Percentiles rank a stretch among this genome's conserved stretches.
These are phyloP conservation scores for Apamea epomidion DNA, from an alignment of 2,888 invertebrate species.

Conservation along the genomic window DNA sequence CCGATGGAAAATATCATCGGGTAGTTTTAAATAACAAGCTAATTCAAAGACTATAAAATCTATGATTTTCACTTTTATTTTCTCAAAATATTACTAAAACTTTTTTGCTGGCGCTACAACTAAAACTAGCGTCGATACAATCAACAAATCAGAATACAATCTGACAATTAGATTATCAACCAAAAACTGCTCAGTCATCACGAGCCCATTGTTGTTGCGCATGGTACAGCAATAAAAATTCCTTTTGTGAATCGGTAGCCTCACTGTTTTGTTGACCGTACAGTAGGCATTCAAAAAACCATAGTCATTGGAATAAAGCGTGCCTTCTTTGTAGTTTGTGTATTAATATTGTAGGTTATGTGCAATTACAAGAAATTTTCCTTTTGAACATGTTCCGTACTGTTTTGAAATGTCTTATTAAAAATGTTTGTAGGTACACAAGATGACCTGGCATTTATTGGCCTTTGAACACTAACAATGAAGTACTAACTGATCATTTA, in stretches of 20 bases:
- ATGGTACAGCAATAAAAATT: conserved; percentile 74
- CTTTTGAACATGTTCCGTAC: conserved; percentile 11
- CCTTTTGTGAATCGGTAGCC: conserved; percentile 74
- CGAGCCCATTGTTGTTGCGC: conserved; percentile 76
- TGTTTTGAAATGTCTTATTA: conserved; percentile 42
- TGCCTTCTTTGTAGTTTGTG: conserved; percentile 43
- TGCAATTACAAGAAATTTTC: conserved; percentile 47
- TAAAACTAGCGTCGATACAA: conserved; percentile 74
- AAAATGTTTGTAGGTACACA: conserved; percentile 20
- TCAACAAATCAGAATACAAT: conserved; percentile 83
- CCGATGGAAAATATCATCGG: not conserved
- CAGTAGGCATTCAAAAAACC: conserved; percentile 65
- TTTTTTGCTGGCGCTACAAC: conserved; percentile 72
- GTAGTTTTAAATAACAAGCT: not conserved
- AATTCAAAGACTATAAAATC: not conserved
- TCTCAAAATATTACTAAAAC: not conserved
- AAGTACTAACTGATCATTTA: not conserved
- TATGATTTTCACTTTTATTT: not conserved
- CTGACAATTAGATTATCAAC: conserved; percentile 86
- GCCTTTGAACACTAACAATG: conserved; percentile 11
- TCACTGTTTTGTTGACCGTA: conserved; percentile 76
- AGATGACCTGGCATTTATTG: conserved; percentile 37
- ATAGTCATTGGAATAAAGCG: conserved; percentile 71
- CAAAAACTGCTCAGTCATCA: conserved; percentile 81
- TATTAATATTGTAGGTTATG: conserved; percentile 52